Evolutionary conservation across 1,140 invertebrate genomes (phyloP), one percentile per base, ranked within the genome.

Genomic region (Pseudomyrmex flavicornis): DNA sequence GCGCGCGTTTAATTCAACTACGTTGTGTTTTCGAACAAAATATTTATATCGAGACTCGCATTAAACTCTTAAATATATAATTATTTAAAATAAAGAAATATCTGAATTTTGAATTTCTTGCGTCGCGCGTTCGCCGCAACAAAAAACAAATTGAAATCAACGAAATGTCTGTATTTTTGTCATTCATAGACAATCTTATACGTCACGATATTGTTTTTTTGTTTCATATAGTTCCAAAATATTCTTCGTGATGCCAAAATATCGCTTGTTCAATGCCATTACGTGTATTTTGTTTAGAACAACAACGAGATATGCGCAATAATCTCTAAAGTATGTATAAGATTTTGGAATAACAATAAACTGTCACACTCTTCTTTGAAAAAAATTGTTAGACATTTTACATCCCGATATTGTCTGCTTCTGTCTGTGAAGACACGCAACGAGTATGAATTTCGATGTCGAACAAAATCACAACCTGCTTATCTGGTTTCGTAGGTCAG

Each of bases 401-500:
- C 35, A 35, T 35, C 35, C 5, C 35, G 35, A 35, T 35, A 35
- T 12, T 46, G 2, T 76, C 26, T 26, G 15, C 15, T 58, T 48
- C 15, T 44, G 44, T 79, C 44, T 48, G 35, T 69, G 48, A 12
- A 13, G 15, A 10, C 44, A 72, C 44, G 44, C 7, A 22, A 72
- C 54, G 54, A 59, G 72, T 72, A 26, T 46, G 17, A 61, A 72
- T 80, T 66, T 20, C 74, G 59, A 26, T 46, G 54, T 20, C 61
- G 20, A 26, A 17, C 15, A 48, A 20, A 54, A 63, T 56, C 62
- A 66, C 62, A 26, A 17, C 13, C 22, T 2, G 54, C 20, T 79
- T 79, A 70, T 72, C 17, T 58, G 20, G 35, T 59, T 26, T 59
- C 54, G 76, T 80, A 80, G 76, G 76, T 80, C 66, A 80, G 76